Evolutionary conservation across 92 coral and sea anemone genomes (phyloP).

Genomic region (Epizoanthus fatuus): DNA sequence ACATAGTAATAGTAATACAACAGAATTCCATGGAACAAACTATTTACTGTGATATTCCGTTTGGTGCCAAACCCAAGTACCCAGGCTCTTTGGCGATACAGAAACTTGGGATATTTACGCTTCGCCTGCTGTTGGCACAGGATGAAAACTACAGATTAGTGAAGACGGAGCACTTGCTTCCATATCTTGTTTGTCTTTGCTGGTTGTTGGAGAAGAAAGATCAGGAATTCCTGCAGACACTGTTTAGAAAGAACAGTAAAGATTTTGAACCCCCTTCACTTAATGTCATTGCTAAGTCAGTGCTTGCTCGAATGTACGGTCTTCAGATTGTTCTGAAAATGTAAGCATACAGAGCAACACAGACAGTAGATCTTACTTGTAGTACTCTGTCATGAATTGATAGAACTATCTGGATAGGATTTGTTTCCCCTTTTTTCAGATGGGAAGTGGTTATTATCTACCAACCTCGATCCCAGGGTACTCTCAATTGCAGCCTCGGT

Average conservation of each 20-base stretch:
- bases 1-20: too few relatives aligned
- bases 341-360: background rate
- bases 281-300: slow-evolving; percentile 8
- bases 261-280: slow-evolving; percentile 2
- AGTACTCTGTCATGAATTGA: too few relatives aligned
- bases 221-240: background rate
- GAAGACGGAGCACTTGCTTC: slow-evolving; percentile 11
- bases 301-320: slow-evolving; percentile 27
- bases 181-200: slow-evolving; percentile 24
- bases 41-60: background rate
- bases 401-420: too few relatives aligned
- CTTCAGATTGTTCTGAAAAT: slow-evolving; percentile 13
- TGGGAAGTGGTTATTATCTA: too few relatives aligned
- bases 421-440: too few relatives aligned
- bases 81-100: slow-evolving; percentile 6
- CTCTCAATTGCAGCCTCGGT: too few relatives aligned
- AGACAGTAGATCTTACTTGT: background rate
- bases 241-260: slow-evolving; percentile 2
- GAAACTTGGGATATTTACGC: slow-evolving; percentile 6
- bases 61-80: background rate
- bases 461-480: too few relatives aligned
- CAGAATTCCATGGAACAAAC: background rate
- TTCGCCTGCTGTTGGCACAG: slow-evolving; percentile 3
- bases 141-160: slow-evolving; percentile 19
- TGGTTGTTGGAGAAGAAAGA: slow-evolving; percentile 3